phyloP scores from a whole-genome alignment of 2,888 invertebrate genomes.

The Drosophila mercatorum region DNA sequence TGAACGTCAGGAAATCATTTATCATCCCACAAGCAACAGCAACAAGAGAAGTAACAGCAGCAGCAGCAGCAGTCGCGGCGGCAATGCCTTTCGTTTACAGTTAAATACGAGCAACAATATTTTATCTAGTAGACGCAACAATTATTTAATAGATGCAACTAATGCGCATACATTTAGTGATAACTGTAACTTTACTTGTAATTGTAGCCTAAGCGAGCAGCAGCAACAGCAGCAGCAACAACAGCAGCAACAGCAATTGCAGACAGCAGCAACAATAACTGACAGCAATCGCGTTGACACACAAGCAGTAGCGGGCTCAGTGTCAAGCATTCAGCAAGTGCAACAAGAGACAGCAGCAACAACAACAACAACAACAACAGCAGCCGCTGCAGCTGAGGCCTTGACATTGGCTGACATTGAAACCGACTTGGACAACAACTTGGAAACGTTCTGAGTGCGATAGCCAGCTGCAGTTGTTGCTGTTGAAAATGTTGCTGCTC shows the following conservation, averaged over 20 bases:
- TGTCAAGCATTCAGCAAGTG: slow-evolving; percentile 76
- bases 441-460: slow-evolving; percentile 57
- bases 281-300: slow-evolving; percentile 41
- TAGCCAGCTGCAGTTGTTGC: slow-evolving; percentile 13
- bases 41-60: slow-evolving; percentile 38
- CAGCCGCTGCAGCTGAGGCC: slow-evolving; percentile 46
- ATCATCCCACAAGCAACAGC: slow-evolving; percentile 65
- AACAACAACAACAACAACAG: slow-evolving; percentile 21
- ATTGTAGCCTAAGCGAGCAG: slow-evolving; percentile 67
- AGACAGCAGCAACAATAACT: slow-evolving; percentile 27
- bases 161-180: slow-evolving; percentile 79
- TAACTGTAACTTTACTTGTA: slow-evolving; percentile 79
- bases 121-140: slow-evolving; percentile 67
- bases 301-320: slow-evolving; percentile 58
- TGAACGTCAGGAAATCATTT: slow-evolving; percentile 84
- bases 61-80: slow-evolving; percentile 53
- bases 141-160: slow-evolving; percentile 71
- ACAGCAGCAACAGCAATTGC: slow-evolving; percentile 22
- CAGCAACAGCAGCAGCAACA: slow-evolving; percentile 25
- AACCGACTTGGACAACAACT: slow-evolving; percentile 31
- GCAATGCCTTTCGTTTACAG: slow-evolving; percentile 75
- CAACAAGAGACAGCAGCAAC: slow-evolving; percentile 39
- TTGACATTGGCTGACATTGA: slow-evolving; percentile 77
- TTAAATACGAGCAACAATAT: slow-evolving; percentile 73
- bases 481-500: slow-evolving; percentile 22